Conservation (phyloP, 2,888 invertebrate genomes). For the Schizaphis graminum region DNA sequence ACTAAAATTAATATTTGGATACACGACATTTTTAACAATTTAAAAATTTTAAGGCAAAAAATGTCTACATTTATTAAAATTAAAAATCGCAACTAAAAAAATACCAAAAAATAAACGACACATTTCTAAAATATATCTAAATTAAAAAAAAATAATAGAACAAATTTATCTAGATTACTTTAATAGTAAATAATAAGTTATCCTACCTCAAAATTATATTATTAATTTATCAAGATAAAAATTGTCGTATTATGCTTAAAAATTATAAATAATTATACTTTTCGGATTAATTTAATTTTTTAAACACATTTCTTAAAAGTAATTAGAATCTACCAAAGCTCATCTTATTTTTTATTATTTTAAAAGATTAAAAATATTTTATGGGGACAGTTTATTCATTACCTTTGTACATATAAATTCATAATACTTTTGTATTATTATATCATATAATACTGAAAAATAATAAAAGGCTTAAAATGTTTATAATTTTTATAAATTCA, state of each 20-base stretch:
- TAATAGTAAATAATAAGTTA: background rate
- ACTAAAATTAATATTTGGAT: background rate
- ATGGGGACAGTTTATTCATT: background rate
- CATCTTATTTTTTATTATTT: background rate
- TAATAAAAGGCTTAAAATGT: background rate
- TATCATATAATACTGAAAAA: background rate
- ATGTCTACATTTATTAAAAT: background rate
- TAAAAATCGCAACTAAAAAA: background rate
- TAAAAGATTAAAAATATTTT: background rate
- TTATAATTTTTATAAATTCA: background rate
- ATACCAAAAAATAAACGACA: background rate
- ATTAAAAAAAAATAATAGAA: background rate
- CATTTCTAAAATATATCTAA: background rate
- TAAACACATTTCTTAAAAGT: background rate
- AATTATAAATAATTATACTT: constrained; percentile 7
- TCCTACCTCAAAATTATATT: background rate
- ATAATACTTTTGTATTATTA: background rate
- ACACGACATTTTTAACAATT: background rate
- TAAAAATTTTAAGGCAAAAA: background rate
- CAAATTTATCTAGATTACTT: background rate
- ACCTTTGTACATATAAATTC: background rate
- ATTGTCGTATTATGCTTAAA: constrained; percentile 11
- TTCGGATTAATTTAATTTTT: background rate
- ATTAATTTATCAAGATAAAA: constrained; percentile 1
- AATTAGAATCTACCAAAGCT: background rate